Base-by-base conservation (phyloP, 2,797 vertebrate genomes). In the Tiaroga cobitis region DNA sequence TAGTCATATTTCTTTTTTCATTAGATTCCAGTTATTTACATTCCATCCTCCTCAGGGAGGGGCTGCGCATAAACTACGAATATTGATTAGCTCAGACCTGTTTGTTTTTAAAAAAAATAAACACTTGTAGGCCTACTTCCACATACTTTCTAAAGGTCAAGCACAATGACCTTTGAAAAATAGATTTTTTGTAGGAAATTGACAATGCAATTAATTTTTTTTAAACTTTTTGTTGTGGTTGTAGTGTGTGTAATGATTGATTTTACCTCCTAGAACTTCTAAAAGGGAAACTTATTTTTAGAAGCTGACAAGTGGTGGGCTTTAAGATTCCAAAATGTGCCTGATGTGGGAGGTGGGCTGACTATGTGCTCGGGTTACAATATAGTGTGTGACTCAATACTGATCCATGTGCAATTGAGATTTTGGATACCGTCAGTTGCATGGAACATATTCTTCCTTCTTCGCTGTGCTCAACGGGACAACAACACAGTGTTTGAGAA, bases 261-360 rank as follows among this genome's bases (percentile, higher is more conserved):
- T 56, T 26, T 29, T 29, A 68, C 56, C 37, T 68, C 37, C 24
- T 21, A 19, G 32, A 69, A 70, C 67, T 70, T 16, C 15, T 78
- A 63, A 32, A 67, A 70, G 80, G 41, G 72, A 67, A 59, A 75
- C 77, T 85, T 92, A 91, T 93, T 92, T 92, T 91, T 91, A 93
- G 88, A 85, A 7, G 29, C 21, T 65, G 69, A 70, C 26, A 80
- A 81, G 61, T 19, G 16, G 39, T 37, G 24, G 68, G 56, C 32
- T 67, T 81, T 81, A 32, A 67, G 15, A 67, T 85, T 69, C 82
- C n/a, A 84, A 41, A 78, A 56, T 68, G 46, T 69, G 43, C 82
- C 54, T 85, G 15, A 54, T 85, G 16, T 70, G 73, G 29, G 4
- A 51, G 46, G 1, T 16, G 39, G 24, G 26, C 26, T 18, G 15